Evolutionary conservation across 2,113 vertebrate genomes (phyloP).

Genomic region (Ancistrus triradiatus): DNA sequence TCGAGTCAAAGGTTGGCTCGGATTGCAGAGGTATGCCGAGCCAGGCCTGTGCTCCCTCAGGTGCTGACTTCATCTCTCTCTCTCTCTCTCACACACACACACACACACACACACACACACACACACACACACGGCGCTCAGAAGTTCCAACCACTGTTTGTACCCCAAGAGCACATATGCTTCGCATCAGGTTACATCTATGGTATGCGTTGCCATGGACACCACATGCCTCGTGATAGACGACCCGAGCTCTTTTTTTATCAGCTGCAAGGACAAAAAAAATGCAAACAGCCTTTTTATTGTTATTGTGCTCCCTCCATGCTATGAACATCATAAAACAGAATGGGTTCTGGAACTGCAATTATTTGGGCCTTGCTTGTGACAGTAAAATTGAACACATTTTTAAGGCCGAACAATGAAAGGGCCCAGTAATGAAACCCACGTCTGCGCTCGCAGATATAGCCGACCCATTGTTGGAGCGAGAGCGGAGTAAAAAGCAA

Average conservation of each 20-base stretch:
- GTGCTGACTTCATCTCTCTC: slow-evolving; percentile 2
- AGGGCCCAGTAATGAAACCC: slow-evolving; percentile 30
- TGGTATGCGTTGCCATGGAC: slow-evolving; percentile 50
- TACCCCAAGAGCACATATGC: slow-evolving; percentile 56
- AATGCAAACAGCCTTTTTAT: slow-evolving; percentile 37
- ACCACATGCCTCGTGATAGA: slow-evolving; percentile 54
- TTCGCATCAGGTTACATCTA: slow-evolving; percentile 47
- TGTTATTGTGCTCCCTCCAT: slow-evolving; percentile 33
- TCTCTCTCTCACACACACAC: slow-evolving; percentile 2
- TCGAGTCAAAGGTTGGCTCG: too few relatives aligned
- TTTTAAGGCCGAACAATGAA: slow-evolving; percentile 33
- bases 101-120: slow-evolving; percentile 7
- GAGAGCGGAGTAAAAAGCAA: neutral
- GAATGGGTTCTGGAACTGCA: slow-evolving; percentile 37
- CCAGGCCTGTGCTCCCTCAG: neutral
- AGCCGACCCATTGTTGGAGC: slow-evolving; percentile 16
- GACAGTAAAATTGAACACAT: slow-evolving; percentile 42
- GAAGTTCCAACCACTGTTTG: slow-evolving; percentile 37
- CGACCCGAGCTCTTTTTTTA: slow-evolving; percentile 45
- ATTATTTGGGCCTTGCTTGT: slow-evolving; percentile 30
- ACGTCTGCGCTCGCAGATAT: slow-evolving; percentile 11
- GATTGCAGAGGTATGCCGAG: neutral
- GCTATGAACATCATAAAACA: slow-evolving; percentile 31
- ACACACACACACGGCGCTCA: slow-evolving; percentile 1
- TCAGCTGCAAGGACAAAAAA: slow-evolving; percentile 37